Percentiles rank a stretch among this genome's conserved stretches.
Evolutionary conservation across 2,888 invertebrate genomes (phyloP).

Genomic region (Oscheius sp.): DNA sequence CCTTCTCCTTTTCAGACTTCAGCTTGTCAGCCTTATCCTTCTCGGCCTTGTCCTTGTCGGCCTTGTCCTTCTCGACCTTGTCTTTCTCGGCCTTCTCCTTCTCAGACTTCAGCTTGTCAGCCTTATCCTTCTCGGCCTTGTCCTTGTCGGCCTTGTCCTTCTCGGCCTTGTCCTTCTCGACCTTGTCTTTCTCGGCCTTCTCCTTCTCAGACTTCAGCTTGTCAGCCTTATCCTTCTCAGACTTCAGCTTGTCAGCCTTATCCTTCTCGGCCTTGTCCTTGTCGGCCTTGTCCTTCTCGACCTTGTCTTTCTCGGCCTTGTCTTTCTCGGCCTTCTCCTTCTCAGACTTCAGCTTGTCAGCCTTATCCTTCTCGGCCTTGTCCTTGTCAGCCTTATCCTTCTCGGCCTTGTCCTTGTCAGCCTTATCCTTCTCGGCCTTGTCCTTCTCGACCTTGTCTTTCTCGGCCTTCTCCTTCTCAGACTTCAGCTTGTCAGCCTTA

Average conservation of each 20-base stretch:
- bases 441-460: conserved; percentile 4
- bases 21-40: conserved; percentile 2
- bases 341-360: neutral
- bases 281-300: conserved; percentile 15
- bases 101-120: conserved; percentile 6
- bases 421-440: conserved; percentile 14
- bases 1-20: conserved; percentile 14
- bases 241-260: conserved; percentile 6
- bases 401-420: conserved; percentile 13
- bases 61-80: conserved; percentile 16
- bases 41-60: conserved; percentile 18
- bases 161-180: conserved; percentile 9
- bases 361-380: conserved; percentile 21
- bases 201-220: conserved; percentile 4
- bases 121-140: conserved; percentile 19
- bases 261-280: conserved; percentile 20
- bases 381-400: conserved; percentile 12
- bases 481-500: conserved; percentile 12
- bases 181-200: conserved; percentile 21
- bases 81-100: conserved; percentile 6
- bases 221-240: conserved; percentile 3
- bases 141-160: conserved; percentile 10
- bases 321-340: neutral
- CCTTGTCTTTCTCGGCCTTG: conserved; percentile 21
- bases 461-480: conserved; percentile 9